Conservation (phyloP, 1,140 invertebrate genomes). For the Brachionus sp. region DNA sequence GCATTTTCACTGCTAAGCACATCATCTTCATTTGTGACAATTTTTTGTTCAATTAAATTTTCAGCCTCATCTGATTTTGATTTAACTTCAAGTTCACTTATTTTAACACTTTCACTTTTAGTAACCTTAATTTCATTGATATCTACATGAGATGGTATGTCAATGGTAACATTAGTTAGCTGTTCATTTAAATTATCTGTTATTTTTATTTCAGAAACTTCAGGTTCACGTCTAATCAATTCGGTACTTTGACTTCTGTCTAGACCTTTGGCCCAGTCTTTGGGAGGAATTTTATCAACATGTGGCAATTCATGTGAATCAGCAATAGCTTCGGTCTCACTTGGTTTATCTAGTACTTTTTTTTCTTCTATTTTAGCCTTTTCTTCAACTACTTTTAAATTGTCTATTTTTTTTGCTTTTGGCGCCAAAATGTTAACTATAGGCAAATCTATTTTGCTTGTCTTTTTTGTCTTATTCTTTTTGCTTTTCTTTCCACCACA, state of each 20-base stretch:
- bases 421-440: neutral
- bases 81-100: neutral
- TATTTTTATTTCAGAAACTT: neutral
- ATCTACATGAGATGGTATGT: neutral
- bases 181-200: neutral
- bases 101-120: neutral
- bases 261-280: slow-evolving; percentile 23
- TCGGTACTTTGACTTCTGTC: neutral
- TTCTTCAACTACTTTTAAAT: neutral
- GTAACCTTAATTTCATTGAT: neutral
- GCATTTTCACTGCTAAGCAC: too few species aligned
- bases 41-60: neutral
- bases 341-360: neutral
- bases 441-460: neutral
- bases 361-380: neutral
- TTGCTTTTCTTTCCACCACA: neutral
- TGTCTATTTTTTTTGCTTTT: neutral
- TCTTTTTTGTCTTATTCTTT: neutral
- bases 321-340: neutral
- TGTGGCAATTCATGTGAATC: neutral
- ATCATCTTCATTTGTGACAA: too few species aligned
- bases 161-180: slow-evolving; percentile 7
- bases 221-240: slow-evolving; percentile 10
- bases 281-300: neutral
- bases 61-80: neutral